phyloP scores from a whole-genome alignment of 2,797 vertebrate genomes.

The Syngnathus acus region DNA sequence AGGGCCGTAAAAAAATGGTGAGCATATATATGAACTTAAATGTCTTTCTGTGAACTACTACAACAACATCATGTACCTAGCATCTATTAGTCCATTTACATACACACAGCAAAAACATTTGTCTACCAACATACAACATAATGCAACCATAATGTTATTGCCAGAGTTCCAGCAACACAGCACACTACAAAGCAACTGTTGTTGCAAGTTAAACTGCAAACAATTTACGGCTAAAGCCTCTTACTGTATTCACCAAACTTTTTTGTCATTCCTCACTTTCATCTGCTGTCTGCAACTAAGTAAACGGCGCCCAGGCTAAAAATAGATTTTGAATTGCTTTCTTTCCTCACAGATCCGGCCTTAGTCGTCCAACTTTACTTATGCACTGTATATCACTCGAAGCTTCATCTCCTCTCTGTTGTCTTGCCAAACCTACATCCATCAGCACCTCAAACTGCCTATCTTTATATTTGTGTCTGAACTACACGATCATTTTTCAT shows the following conservation, averaged over 20 bases:
- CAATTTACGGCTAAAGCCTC: not conserved
- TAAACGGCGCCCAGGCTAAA: conserved; percentile 37
- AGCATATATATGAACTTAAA: too few species aligned
- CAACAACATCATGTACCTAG: too few species aligned
- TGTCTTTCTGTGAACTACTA: too few species aligned
- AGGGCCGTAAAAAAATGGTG: too few species aligned
- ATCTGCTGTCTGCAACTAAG: conserved; percentile 30
- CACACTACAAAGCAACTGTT: not conserved
- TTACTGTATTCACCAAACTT: conserved; percentile 8
- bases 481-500: conserved; percentile 14
- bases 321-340: conserved; percentile 29
- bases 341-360: conserved; percentile 13
- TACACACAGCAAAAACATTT: not conserved
- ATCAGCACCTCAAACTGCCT: conserved; percentile 5
- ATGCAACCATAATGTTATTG: not conserved
- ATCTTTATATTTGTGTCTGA: conserved; percentile 16
- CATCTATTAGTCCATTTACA: not conserved
- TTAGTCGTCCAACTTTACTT: conserved; percentile 20
- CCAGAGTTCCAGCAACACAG: not conserved
- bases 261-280: conserved; percentile 37
- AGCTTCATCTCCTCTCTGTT: conserved; percentile 8
- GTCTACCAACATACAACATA: not conserved
- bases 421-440: conserved; percentile 11
- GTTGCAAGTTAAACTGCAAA: not conserved
- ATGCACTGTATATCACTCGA: not conserved